phyloP scores from a whole-genome alignment of 2,888 invertebrate species.

The Selenia dentaria region DNA sequence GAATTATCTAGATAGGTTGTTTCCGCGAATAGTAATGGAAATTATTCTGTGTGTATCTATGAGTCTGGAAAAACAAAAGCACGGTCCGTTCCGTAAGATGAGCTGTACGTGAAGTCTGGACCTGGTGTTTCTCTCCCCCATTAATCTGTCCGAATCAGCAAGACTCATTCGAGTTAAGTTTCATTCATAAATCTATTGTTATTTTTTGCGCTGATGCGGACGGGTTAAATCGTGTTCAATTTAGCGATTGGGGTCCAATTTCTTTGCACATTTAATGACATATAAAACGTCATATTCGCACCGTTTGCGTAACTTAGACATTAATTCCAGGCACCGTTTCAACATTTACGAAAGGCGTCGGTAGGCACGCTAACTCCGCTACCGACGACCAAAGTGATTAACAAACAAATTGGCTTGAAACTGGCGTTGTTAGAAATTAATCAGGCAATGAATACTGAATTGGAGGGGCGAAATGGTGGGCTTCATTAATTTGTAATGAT shows the following conservation, averaged over 20 bases:
- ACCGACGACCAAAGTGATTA: slow-evolving; percentile 29
- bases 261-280: slow-evolving; percentile 8
- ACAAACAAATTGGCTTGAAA: slow-evolving; percentile 31
- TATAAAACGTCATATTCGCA: slow-evolving; percentile 9
- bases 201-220: too few species aligned
- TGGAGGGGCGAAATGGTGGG: slow-evolving; percentile 24
- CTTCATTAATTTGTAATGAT: slow-evolving; percentile 40
- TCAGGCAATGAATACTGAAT: slow-evolving; percentile 32
- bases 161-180: too few species aligned
- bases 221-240: slow-evolving; percentile 4
- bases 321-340: slow-evolving; percentile 19
- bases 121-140: too few species aligned
- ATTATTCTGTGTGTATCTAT: background rate
- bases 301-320: slow-evolving; percentile 12
- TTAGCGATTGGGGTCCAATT: slow-evolving; percentile 2
- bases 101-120: too few species aligned
- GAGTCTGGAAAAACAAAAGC: slow-evolving; percentile 4
- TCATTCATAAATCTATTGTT: too few species aligned
- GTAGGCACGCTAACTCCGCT: slow-evolving; percentile 18
- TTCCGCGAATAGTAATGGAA: slow-evolving; percentile 4
- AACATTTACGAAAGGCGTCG: slow-evolving; percentile 20
- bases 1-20: slow-evolving; percentile 5
- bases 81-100: too few species aligned
- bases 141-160: too few species aligned
- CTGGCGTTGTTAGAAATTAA: slow-evolving; percentile 33